Evolutionary conservation across 2,888 invertebrate species (phyloP), one percentile per base, ranked within the genome.

Genomic region (Hirtodrosophila histrioides): DNA sequence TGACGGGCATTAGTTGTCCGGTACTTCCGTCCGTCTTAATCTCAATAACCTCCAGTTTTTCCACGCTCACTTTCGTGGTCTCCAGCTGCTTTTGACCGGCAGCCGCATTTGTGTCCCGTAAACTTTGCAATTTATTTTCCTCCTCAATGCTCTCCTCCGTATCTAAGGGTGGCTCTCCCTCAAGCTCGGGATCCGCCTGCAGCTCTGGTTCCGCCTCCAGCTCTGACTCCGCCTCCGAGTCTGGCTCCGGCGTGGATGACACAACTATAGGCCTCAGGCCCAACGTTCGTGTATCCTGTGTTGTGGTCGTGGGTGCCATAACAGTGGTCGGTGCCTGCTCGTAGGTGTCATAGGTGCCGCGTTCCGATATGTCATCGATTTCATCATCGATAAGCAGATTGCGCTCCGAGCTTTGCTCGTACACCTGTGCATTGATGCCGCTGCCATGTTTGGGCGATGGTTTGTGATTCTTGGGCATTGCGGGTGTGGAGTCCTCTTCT

Each of bases 11-110:
- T 63, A 92, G 69, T 66, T 90, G 91, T 39, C 91, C 91, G 2
- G 91, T 89, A 37, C 80, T 84, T 4, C 91, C 92, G 60, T 92
- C 91, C 23, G 92, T 86, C 67, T 91, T 91, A 44, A 92, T 92
- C 89, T 92, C 92, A 69, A 92, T 92, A 46, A 92, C 91, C 74
- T 92, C 92, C 12, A 90, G 88, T 70, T 92, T 92, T 75, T 92
- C 92, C 2, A 92, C 90, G 57, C 88, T 90, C 4, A 91, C 82
- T 69, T 72, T 86, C 3, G 88, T 87, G 10, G 80, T 78, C 61
- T 78, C 83, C 1, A 56, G 63, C 9, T 55, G 48, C 24, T 71
- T 74, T 31, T 66, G 45, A 1, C 51, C 61, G 0, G 53, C 69
- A 0, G 54, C 40, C 4, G 70, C 54, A 31, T 71, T 77, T 1